A percentile compares a stretch with the other conserved stretches of the same genome.
Conservation (phyloP, 2,113 vertebrate species). For the Anoura caudifer region DNA sequence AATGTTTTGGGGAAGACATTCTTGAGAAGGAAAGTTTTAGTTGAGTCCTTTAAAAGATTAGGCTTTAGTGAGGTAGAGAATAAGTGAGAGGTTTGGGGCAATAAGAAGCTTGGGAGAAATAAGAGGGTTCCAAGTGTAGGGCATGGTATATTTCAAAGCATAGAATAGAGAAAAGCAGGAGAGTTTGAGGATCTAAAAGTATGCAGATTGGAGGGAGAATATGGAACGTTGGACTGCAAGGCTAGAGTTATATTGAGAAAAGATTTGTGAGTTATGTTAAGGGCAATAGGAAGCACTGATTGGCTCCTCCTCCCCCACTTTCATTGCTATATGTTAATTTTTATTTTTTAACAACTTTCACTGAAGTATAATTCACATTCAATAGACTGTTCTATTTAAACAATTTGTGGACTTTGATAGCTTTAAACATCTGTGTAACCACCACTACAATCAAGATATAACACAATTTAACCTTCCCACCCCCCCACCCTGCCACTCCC, state of each 20-base stretch:
- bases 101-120: not conserved
- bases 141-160: not conserved
- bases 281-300: not conserved
- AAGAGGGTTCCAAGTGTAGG: not conserved
- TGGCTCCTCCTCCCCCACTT: not conserved
- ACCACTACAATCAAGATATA: not conserved
- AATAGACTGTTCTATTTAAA: not conserved
- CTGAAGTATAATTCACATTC: not conserved
- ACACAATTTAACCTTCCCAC: not conserved
- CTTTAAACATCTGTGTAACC: not conserved
- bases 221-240: not conserved
- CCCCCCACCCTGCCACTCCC: no score
- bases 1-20: not conserved
- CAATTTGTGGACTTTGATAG: not conserved
- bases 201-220: not conserved
- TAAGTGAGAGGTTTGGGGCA: not conserved
- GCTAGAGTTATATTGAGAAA: not conserved
- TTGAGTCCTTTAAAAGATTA: not conserved
- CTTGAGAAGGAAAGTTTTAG: not conserved
- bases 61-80: not conserved
- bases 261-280: slow-evolving; percentile 1
- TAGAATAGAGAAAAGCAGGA: not conserved
- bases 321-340: not conserved
- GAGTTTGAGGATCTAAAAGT: not conserved
- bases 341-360: not conserved